phyloP scores from a whole-genome alignment of 2,113 vertebrate genomes.

The Neotragus moschatus region DNA sequence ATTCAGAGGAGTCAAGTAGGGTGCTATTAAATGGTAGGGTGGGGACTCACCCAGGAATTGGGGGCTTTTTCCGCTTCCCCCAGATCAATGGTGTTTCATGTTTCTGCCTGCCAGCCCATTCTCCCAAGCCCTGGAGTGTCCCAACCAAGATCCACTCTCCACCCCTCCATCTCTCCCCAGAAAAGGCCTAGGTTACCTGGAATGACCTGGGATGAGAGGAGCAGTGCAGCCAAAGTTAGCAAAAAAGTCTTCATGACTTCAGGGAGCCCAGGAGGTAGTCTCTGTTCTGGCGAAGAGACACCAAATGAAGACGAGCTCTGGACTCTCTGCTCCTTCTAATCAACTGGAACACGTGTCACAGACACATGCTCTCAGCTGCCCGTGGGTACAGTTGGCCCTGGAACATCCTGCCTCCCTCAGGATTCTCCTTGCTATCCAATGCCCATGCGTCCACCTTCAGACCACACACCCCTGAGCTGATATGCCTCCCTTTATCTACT shows the following conservation, averaged over 20 bases:
- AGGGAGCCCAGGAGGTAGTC: background rate
- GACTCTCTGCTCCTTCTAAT: background rate
- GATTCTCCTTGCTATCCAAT: background rate
- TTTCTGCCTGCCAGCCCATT: background rate
- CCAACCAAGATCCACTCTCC: background rate
- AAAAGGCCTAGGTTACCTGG: constrained; percentile 43
- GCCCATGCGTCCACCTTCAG: background rate
- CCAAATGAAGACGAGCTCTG: background rate
- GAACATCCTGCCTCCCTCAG: background rate
- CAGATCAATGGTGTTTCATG: background rate
- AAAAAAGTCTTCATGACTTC: background rate
- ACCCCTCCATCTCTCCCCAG: too few relatives aligned
- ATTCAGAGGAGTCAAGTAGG: background rate
- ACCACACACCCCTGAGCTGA: background rate
- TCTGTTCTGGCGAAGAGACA: background rate
- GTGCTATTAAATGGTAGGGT: background rate
- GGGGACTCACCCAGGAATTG: background rate
- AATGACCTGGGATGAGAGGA: background rate
- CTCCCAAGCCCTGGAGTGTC: background rate
- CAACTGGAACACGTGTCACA: background rate
- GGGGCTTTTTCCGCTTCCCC: background rate
- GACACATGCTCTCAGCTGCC: background rate
- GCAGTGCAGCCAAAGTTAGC: background rate
- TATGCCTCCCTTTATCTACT: background rate
- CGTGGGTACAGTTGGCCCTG: background rate